Percentiles rank a stretch among this genome's conserved stretches.
phyloP scores from a whole-genome alignment of 2,797 vertebrate genomes.

The Myotis vivesi region DNA sequence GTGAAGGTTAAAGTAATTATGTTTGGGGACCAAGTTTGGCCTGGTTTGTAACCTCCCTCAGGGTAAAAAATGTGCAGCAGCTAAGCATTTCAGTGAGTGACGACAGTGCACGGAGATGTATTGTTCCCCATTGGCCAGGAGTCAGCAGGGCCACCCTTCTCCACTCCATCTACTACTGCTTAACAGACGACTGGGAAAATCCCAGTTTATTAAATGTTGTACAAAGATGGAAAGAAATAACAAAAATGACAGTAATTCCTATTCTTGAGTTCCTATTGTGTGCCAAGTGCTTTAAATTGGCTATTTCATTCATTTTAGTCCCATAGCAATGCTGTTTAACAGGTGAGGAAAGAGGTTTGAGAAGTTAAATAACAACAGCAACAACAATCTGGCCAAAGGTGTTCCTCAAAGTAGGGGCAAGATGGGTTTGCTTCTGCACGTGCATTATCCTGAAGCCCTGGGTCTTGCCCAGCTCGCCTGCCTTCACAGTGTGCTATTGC shows the following conservation, averaged over 20 bases:
- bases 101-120: background rate
- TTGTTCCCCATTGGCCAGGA: background rate
- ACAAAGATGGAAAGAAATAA: background rate
- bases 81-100: background rate
- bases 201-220: background rate
- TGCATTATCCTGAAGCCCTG: background rate
- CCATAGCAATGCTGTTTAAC: background rate
- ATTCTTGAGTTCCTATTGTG: background rate
- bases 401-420: background rate
- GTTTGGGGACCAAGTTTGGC: background rate
- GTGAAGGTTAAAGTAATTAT: conserved; percentile 1
- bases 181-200: background rate
- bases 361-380: background rate
- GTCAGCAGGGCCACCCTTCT: background rate
- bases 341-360: background rate
- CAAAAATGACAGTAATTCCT: background rate
- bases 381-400: background rate
- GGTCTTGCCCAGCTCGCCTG: background rate
- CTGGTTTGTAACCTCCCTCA: background rate
- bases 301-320: conserved; percentile 23
- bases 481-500: background rate
- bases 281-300: background rate
- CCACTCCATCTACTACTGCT: background rate
- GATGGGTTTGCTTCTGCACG: background rate
- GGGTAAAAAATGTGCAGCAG: background rate